These are phyloP conservation scores for Panurus biarmicus DNA, from an alignment of 2,113 vertebrate genomes.

Conservation along the genomic window DNA sequence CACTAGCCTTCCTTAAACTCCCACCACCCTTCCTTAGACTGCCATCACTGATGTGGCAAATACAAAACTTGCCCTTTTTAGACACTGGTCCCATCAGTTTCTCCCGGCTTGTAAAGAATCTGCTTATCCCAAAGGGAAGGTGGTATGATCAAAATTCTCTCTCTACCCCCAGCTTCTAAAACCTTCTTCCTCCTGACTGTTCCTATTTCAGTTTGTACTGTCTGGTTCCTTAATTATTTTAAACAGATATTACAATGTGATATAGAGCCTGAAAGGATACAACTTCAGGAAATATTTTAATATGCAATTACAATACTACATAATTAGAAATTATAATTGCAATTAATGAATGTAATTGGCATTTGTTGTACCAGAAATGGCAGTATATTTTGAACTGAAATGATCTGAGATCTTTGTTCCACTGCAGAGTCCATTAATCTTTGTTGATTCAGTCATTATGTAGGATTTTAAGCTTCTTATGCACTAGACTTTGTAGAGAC, in stretches of 20 bases:
- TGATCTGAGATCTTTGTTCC: not conserved
- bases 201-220: conserved; percentile 21
- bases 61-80: not conserved
- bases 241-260: conserved; percentile 7
- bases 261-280: not conserved
- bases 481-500: not conserved
- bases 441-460: not conserved
- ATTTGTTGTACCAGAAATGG: conserved; percentile 26
- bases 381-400: conserved; percentile 1
- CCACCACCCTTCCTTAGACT: not conserved
- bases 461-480: not conserved
- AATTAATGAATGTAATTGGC: conserved; percentile 37
- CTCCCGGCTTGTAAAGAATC: not conserved
- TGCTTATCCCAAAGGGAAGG: not conserved
- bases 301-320: not conserved
- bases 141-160: not conserved
- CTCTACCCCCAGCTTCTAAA: not conserved
- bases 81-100: not conserved
- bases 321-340: conserved; percentile 32
- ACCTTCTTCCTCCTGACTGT: not conserved
- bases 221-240: conserved; percentile 15
- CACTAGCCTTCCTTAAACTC: not conserved
- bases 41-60: not conserved
- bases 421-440: not conserved
- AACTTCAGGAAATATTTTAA: conserved; percentile 28